Evolutionary conservation across 2,888 invertebrate species (phyloP).

Genomic region (Julus scandinavius): DNA sequence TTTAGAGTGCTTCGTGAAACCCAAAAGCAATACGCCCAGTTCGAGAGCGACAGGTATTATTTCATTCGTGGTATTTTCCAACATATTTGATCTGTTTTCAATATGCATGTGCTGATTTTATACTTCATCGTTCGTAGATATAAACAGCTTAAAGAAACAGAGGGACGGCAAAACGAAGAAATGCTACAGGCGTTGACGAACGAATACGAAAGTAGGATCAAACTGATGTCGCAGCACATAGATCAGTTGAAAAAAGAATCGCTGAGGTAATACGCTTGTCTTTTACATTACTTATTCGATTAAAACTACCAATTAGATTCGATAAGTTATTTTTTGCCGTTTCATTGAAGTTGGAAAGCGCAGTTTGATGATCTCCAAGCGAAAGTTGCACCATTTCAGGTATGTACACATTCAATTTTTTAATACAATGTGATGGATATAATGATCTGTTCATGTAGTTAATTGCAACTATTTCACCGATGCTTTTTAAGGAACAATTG

Average conservation of each 20-base stretch:
- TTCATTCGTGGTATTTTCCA: background rate
- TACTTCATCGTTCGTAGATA: background rate
- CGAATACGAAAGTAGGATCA: conserved; percentile 41
- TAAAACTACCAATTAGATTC: too few relatives aligned
- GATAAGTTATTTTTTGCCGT: background rate
- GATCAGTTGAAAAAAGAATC: conserved; percentile 40
- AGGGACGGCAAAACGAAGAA: conserved; percentile 52
- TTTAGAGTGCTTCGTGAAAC: conserved; percentile 37
- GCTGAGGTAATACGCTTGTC: background rate
- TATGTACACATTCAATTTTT: conserved; percentile 35
- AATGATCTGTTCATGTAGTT: background rate
- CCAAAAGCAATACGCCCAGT: conserved; percentile 44
- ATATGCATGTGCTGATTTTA: background rate
- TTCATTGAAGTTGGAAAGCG: conserved; percentile 54
- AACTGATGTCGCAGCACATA: background rate
- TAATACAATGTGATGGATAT: background rate
- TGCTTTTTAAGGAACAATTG: conserved; percentile 66
- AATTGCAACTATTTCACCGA: background rate
- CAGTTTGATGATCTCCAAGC: conserved; percentile 63
- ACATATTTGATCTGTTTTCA: background rate
- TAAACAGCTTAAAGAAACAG: conserved; percentile 43
- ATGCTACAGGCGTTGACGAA: conserved; percentile 51
- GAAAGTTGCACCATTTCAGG: conserved; percentile 64
- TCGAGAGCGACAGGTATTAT: conserved; percentile 39
- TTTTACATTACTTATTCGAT: too few relatives aligned